These are phyloP conservation scores for Leptinotarsa haldemani DNA, from an alignment of 2,888 invertebrate genomes.

Conservation along the genomic window DNA sequence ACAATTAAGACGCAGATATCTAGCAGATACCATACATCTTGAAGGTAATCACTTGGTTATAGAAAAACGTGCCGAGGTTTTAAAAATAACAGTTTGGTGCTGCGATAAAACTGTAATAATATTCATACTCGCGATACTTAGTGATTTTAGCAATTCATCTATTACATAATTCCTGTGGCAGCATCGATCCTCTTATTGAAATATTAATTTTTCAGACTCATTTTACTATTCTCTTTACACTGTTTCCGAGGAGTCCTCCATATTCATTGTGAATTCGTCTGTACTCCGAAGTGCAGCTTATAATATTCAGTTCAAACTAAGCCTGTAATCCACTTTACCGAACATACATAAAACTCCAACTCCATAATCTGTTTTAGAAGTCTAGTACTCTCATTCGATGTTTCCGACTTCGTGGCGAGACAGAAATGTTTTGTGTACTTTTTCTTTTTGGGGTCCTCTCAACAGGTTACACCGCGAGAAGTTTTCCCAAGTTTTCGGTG, in stretches of 20 bases:
- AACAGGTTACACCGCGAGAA: constrained; percentile 12
- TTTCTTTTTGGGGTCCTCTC: not conserved
- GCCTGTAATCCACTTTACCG: constrained; percentile 11
- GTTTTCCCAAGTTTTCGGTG: constrained; percentile 7
- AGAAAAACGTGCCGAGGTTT: too few relatives aligned
- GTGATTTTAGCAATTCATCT: too few relatives aligned
- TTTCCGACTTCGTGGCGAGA: constrained; percentile 5
- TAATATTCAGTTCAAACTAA: constrained; percentile 9
- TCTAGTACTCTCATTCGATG: constrained; percentile 9
- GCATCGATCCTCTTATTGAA: too few relatives aligned
- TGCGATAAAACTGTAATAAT: too few relatives aligned
- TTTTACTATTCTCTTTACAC: not conserved
- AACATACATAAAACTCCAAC: constrained; percentile 26
- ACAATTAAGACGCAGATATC: too few relatives aligned
- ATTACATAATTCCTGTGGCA: too few relatives aligned
- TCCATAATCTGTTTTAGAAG: constrained; percentile 20
- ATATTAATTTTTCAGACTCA: too few relatives aligned
- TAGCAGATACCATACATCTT: too few relatives aligned
- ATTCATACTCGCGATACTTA: too few relatives aligned
- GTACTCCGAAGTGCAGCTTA: constrained; percentile 11
- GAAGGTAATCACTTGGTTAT: too few relatives aligned
- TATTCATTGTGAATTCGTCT: constrained; percentile 7
- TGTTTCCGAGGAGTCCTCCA: not conserved
- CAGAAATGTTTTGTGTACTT: constrained; percentile 10
- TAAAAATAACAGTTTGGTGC: too few relatives aligned